Percentiles rank a stretch among this genome's conserved stretches.
phyloP scores from a whole-genome alignment of 2,113 vertebrate species.

The Maccullochella peelii region DNA sequence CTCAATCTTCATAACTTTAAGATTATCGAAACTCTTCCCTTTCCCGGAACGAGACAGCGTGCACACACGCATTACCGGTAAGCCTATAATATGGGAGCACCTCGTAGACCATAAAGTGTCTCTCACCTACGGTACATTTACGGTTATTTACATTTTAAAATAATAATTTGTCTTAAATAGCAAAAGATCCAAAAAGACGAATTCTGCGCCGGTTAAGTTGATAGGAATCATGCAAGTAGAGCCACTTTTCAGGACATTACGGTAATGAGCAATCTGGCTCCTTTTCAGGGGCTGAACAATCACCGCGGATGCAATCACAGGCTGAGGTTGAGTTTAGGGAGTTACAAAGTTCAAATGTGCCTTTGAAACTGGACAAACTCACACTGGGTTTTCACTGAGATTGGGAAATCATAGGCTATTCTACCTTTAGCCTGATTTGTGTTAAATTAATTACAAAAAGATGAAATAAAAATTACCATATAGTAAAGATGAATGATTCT shows the following conservation, averaged over 20 bases:
- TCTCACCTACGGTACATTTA: rapidly evolving
- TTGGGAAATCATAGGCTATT: not conserved
- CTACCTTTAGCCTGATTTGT: not conserved
- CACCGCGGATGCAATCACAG: not conserved
- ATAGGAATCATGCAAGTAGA: not conserved
- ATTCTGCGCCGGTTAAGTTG: rapidly evolving
- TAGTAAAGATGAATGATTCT: not conserved
- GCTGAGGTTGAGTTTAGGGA: not conserved
- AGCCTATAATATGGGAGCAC: slow-evolving; percentile 33
- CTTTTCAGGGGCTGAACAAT: not conserved
- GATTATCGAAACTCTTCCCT: slow-evolving; percentile 37
- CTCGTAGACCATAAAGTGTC: rapidly evolving
- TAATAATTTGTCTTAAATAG: rapidly evolving
- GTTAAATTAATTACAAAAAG: too few species aligned
- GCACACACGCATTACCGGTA: slow-evolving; percentile 59
- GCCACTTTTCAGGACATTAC: slow-evolving; percentile 9
- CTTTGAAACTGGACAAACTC: not conserved
- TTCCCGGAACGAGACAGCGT: slow-evolving; percentile 75
- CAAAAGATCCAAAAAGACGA: not conserved
- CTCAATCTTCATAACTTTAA: slow-evolving; percentile 13
- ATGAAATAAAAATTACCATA: not conserved
- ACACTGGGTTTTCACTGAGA: not conserved
- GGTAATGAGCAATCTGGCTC: slow-evolving; percentile 48
- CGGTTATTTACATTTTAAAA: not conserved
- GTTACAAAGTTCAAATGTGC: not conserved